Conservation (phyloP, 2,888 invertebrate species). For the Andrena camellia region DNA sequence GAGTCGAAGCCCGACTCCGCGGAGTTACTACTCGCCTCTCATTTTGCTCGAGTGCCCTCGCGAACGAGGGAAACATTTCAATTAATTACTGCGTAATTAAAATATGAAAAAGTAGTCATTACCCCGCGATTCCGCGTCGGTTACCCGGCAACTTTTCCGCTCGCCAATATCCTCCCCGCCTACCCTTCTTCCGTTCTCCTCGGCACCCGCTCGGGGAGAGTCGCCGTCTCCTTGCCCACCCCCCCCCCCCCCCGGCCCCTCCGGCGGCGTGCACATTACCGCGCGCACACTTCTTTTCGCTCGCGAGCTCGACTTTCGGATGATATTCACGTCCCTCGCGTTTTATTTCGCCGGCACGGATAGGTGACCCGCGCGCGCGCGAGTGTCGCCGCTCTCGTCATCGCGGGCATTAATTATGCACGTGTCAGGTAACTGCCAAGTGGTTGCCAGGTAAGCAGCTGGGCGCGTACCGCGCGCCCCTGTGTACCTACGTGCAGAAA, state of each 20-base stretch:
- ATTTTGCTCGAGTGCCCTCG: constrained; percentile 75
- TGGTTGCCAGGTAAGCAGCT: constrained; percentile 66
- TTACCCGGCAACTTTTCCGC: constrained; percentile 70
- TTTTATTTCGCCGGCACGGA: constrained; percentile 72
- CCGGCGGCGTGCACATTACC: constrained; percentile 11
- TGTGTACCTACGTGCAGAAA: constrained; percentile 55
- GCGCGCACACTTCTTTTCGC: neutral
- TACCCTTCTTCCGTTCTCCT: constrained; percentile 35
- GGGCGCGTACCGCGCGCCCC: constrained; percentile 47
- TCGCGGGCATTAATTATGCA: constrained; percentile 79
- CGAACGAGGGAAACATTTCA: constrained; percentile 74
- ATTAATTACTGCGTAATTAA: constrained; percentile 82
- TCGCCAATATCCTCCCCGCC: constrained; percentile 22
- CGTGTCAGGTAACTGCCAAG: constrained; percentile 79
- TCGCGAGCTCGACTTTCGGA: constrained; percentile 16
- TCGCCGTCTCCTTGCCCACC: constrained; percentile 27
- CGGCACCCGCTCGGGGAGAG: constrained; percentile 39
- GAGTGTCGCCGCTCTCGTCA: constrained; percentile 50
- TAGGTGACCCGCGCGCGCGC: constrained; percentile 55
- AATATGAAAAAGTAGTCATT: constrained; percentile 81
- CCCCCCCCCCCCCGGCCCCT: too few species aligned
- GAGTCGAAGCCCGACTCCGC: constrained; percentile 50
- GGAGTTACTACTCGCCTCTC: constrained; percentile 69
- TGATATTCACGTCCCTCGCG: constrained; percentile 26
- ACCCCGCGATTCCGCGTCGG: constrained; percentile 77